phyloP scores from a whole-genome alignment of 2,113 vertebrate species.

The Felis chaus region DNA sequence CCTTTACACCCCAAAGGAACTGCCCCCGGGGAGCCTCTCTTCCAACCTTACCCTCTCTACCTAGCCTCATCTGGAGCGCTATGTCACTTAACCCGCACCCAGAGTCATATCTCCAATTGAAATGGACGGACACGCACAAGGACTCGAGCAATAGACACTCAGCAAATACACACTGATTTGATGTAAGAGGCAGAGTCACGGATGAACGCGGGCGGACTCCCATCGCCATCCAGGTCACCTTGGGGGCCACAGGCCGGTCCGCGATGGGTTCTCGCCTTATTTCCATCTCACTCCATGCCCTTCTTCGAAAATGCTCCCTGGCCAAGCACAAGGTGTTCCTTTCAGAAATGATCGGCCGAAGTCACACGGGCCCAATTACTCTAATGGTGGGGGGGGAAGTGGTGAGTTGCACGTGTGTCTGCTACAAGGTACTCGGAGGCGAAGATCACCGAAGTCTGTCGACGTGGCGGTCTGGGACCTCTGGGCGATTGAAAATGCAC shows the following conservation, averaged over 20 bases:
- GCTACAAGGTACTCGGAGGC: not conserved
- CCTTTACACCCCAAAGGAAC: not conserved
- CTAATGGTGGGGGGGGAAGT: not conserved
- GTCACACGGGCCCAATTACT: not conserved
- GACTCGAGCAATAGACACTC: not conserved
- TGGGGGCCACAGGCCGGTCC: not conserved
- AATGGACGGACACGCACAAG: not conserved
- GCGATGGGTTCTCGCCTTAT: not conserved
- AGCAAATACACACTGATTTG: not conserved
- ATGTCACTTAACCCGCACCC: not conserved
- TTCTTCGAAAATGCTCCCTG: not conserved
- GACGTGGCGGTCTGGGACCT: not conserved
- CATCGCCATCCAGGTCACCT: not conserved
- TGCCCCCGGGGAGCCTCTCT: not conserved
- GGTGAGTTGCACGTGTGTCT: not conserved
- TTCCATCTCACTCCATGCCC: not conserved
- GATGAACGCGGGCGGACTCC: not conserved
- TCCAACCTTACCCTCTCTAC: not conserved
- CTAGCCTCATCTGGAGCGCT: rapidly evolving
- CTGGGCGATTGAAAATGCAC: conserved; percentile 15
- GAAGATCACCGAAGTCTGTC: not conserved
- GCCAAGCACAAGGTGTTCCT: not conserved
- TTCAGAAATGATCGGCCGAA: not conserved
- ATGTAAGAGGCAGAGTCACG: not conserved
- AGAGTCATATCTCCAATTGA: not conserved